Conservation (phyloP, 2,888 invertebrate genomes). For the Neoaliturus tenellus region DNA sequence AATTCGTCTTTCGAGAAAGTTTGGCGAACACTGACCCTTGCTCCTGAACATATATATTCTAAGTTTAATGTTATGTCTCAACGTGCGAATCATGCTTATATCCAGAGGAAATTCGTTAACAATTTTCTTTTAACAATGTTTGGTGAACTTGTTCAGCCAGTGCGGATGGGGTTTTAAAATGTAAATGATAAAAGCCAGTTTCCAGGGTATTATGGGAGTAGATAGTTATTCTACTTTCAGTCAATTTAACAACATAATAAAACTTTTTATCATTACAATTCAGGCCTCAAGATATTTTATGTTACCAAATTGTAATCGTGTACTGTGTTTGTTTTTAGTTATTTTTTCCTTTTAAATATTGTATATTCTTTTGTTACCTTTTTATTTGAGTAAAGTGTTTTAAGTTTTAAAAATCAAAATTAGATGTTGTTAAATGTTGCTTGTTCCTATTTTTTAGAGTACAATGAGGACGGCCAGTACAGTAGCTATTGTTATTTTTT, state of each 20-base stretch:
- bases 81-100: too few relatives aligned
- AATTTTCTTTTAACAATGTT: too few relatives aligned
- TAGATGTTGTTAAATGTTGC: conserved; percentile 58
- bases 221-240: too few relatives aligned
- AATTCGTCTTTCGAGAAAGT: too few relatives aligned
- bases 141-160: too few relatives aligned
- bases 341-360: not conserved
- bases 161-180: not conserved
- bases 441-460: conserved; percentile 59
- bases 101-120: too few relatives aligned
- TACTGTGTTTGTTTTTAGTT: conserved; percentile 32
- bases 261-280: not conserved
- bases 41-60: too few relatives aligned
- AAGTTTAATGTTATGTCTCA: too few relatives aligned
- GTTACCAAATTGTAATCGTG: conserved; percentile 37
- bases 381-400: too few relatives aligned
- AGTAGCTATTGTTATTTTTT: conserved; percentile 66
- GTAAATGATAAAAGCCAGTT: not conserved
- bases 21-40: too few relatives aligned
- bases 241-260: conserved; percentile 47
- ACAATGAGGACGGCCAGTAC: conserved; percentile 53
- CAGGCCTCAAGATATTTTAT: not conserved
- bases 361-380: too few relatives aligned
- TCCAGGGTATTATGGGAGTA: conserved; percentile 9
- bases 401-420: conserved; percentile 28